Percentiles rank a stretch among this genome's conserved stretches.
phyloP scores from a whole-genome alignment of 1,140 invertebrate species.

The Leguminivora glycinivorella region DNA sequence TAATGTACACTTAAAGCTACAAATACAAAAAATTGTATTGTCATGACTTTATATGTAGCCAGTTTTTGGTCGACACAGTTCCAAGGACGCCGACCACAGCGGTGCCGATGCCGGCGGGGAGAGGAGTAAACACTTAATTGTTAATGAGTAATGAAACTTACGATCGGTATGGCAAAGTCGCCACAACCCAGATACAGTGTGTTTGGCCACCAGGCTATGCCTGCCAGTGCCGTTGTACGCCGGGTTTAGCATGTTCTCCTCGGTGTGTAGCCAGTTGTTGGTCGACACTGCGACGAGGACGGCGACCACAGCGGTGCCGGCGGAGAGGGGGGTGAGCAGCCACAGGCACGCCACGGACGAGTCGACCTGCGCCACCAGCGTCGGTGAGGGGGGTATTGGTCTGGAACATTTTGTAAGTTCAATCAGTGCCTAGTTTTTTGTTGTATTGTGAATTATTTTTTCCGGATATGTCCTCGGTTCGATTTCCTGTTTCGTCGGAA shows the following conservation, averaged over 20 bases:
- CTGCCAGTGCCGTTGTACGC: constrained; percentile 83
- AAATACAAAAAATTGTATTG: too few relatives aligned
- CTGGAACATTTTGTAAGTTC: constrained; percentile 48
- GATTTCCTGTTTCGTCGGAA: too few relatives aligned
- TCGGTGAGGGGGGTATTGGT: constrained; percentile 69
- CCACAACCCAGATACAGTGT: constrained; percentile 86
- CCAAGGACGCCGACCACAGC: too few relatives aligned
- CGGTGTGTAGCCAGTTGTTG: constrained; percentile 85
- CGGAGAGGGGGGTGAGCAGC: constrained; percentile 83
- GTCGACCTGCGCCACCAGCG: constrained; percentile 76
- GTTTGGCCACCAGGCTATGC: constrained; percentile 82
- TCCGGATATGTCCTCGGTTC: too few relatives aligned
- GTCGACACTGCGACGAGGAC: constrained; percentile 83
- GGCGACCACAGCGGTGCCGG: constrained; percentile 82
- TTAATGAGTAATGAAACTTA: constrained; percentile 72
- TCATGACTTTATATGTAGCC: too few relatives aligned
- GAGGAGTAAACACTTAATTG: not conserved
- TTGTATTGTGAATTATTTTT: too few relatives aligned
- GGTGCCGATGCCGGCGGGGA: too few relatives aligned
- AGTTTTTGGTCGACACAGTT: too few relatives aligned
- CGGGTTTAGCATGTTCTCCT: constrained; percentile 85
- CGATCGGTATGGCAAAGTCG: constrained; percentile 85
- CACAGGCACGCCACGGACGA: constrained; percentile 81
- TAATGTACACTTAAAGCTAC: too few relatives aligned
- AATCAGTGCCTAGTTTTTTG: too few relatives aligned